Conservation (phyloP, 2,888 invertebrate genomes). For the Epiperipatus broadwayi region DNA sequence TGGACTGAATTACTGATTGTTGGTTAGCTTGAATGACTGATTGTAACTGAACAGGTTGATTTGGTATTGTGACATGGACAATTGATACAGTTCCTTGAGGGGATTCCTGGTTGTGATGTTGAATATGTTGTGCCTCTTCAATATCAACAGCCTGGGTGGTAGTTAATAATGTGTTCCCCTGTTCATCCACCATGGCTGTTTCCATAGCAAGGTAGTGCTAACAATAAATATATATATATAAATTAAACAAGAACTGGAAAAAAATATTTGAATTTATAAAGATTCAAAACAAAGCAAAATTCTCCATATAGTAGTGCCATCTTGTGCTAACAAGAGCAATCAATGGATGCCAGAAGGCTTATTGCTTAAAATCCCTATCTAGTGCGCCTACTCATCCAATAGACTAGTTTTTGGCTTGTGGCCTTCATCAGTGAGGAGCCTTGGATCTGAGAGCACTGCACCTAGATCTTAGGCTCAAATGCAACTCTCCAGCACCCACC, state of each 20-base stretch:
- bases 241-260: background rate
- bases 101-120: conserved; percentile 13
- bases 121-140: conserved; percentile 12
- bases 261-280: background rate
- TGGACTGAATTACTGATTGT: conserved; percentile 85
- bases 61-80: conserved; percentile 55
- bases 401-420: too few species aligned
- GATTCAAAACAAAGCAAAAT: too few species aligned
- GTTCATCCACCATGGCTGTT: conserved; percentile 74
- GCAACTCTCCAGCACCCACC: too few species aligned
- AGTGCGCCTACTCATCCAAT: too few species aligned
- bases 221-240: background rate
- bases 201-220: conserved; percentile 40
- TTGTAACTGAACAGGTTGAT: conserved; percentile 48
- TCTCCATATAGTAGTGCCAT: too few species aligned
- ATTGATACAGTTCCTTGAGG: conserved; percentile 33
- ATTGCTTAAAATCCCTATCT: too few species aligned
- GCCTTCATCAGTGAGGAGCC: too few species aligned
- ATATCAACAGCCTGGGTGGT: conserved; percentile 8
- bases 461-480: too few species aligned
- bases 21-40: conserved; percentile 51
- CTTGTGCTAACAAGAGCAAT: too few species aligned
- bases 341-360: too few species aligned
- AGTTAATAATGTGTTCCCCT: conserved; percentile 13
- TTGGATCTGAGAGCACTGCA: too few species aligned